Conservation (phyloP, 64 coral and sea anemone species). For the Catalaphyllia jardinei region DNA sequence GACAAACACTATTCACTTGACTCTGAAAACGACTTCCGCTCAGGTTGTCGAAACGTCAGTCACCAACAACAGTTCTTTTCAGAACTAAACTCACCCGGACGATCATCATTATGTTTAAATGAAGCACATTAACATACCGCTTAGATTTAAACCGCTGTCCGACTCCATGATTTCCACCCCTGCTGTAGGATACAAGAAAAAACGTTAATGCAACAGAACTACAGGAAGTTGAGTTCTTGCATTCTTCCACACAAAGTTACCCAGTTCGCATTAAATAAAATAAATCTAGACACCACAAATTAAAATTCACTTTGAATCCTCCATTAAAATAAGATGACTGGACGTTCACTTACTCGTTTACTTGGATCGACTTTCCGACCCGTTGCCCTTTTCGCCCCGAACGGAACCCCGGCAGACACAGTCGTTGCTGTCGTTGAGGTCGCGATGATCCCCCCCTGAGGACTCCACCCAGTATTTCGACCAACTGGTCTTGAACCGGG, state of each 20-base stretch:
- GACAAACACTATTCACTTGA: too few species aligned
- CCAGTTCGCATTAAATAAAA: too few species aligned
- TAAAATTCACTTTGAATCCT: too few species aligned
- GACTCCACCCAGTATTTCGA: conserved; percentile 51
- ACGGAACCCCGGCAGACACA: conserved; percentile 35
- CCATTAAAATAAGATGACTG: not conserved
- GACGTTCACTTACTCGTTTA: conserved; percentile 35
- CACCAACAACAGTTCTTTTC: too few species aligned
- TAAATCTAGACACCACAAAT: too few species aligned
- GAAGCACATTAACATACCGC: not conserved
- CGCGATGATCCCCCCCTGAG: conserved; percentile 23
- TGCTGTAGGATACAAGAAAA: conserved; percentile 31
- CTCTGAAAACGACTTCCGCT: too few species aligned
- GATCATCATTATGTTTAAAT: too few species aligned
- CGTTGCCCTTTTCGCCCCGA: conserved; percentile 52
- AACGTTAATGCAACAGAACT: not conserved
- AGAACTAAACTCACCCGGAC: too few species aligned
- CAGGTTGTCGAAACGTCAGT: too few species aligned
- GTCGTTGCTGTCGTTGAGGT: conserved; percentile 42
- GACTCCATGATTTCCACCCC: conserved; percentile 66
- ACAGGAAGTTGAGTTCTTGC: too few species aligned
- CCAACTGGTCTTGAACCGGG: conserved; percentile 41
- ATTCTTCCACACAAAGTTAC: too few species aligned
- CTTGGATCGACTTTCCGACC: conserved; percentile 58
- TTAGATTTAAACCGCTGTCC: conserved; percentile 59